A percentile compares a stretch with the other conserved stretches of the same genome.
Evolutionary conservation across 2,113 vertebrate species (phyloP).

Genomic region (Dasyurus viverrinus): DNA sequence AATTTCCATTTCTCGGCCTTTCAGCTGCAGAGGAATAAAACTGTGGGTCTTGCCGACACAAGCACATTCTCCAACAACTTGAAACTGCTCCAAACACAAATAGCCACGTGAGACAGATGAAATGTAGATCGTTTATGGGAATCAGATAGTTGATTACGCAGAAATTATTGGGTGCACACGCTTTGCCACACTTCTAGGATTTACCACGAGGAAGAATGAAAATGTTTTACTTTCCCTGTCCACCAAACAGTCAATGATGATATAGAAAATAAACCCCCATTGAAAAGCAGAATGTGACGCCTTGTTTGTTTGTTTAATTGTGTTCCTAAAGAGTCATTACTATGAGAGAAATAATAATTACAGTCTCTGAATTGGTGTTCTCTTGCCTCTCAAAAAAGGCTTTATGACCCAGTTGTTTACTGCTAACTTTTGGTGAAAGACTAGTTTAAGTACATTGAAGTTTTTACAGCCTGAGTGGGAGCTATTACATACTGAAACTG

Average conservation of each 20-base stretch:
- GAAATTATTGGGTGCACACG: constrained; percentile 62
- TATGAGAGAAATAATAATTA: constrained; percentile 62
- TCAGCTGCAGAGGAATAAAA: constrained; percentile 47
- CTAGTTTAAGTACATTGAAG: constrained; percentile 57
- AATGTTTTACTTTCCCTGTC: constrained; percentile 40
- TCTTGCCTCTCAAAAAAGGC: constrained; percentile 53
- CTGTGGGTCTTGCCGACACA: constrained; percentile 61
- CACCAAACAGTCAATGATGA: constrained; percentile 60
- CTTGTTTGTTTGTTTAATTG: constrained; percentile 53
- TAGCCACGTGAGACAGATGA: constrained; percentile 52
- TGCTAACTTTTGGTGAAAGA: constrained; percentile 65
- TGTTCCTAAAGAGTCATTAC: constrained; percentile 38
- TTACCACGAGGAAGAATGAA: constrained; percentile 30
- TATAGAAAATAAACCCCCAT: constrained; percentile 53
- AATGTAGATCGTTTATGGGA: constrained; percentile 46
- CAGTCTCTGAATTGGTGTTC: constrained; percentile 20
- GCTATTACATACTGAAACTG: constrained; percentile 57
- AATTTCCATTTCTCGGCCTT: constrained; percentile 60
- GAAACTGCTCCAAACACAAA: constrained; percentile 61
- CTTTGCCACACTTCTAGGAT: constrained; percentile 59
- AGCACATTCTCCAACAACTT: constrained; percentile 60
- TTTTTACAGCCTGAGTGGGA: constrained; percentile 63
- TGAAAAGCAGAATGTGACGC: constrained; percentile 58
- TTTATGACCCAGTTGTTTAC: constrained; percentile 51
- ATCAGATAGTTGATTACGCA: constrained; percentile 66